Evolutionary conservation across 2,113 vertebrate genomes (phyloP).

Genomic region (Rhinichthys klamathensis): DNA sequence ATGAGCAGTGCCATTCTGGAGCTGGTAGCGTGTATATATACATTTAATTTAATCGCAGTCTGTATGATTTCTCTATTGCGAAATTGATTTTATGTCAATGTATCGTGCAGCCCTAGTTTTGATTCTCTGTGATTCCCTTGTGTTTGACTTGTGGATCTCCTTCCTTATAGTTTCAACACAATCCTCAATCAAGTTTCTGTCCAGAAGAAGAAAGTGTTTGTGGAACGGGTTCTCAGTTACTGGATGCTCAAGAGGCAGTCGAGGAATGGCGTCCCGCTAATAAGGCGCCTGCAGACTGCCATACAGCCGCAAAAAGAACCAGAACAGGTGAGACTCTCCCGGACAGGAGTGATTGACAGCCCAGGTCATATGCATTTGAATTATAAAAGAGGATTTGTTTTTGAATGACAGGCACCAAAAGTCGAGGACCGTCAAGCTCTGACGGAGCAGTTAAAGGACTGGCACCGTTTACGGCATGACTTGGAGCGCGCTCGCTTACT

Average conservation of each 20-base stretch:
- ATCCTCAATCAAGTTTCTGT: constrained; percentile 97
- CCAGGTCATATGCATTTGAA: neutral
- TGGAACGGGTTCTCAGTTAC: constrained; percentile 93
- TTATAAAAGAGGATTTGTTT: neutral
- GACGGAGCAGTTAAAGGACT: constrained; percentile 95
- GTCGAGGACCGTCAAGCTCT: constrained; percentile 84
- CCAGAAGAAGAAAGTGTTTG: constrained; percentile 92
- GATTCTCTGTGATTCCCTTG: neutral
- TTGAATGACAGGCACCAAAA: constrained; percentile 75
- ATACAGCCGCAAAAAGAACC: constrained; percentile 83
- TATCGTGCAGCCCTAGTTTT: no score
- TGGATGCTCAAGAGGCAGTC: constrained; percentile 96
- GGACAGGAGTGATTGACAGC: neutral
- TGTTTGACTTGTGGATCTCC: neutral
- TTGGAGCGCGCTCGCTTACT: constrained; percentile 91
- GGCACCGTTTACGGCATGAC: constrained; percentile 96
- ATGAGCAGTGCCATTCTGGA: no score
- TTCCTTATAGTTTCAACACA: constrained; percentile 84
- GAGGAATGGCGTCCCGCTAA: constrained; percentile 91
- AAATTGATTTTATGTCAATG: no score
- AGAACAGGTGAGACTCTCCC: constrained; percentile 76
- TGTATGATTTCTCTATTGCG: no score
- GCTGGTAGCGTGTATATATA: no score
- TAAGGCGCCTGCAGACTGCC: constrained; percentile 92
- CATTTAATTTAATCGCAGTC: no score